Percentiles rank a stretch among this genome's conserved stretches.
These are phyloP conservation scores for Syrmaticus mikado DNA, from an alignment of 2,113 vertebrate genomes.

Conservation along the genomic window DNA sequence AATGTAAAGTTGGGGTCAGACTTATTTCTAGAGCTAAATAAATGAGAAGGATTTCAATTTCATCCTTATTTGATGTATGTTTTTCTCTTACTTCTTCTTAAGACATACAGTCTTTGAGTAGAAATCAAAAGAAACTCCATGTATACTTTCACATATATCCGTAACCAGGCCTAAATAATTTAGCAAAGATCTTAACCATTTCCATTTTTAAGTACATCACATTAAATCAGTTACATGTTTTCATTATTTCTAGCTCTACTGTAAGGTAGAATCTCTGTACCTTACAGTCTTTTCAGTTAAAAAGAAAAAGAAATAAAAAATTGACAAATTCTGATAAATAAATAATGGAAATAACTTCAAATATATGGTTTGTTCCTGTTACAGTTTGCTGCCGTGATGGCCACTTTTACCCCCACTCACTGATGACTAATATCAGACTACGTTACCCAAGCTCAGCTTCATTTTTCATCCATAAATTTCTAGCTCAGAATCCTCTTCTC, in stretches of 20 bases:
- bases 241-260: not conserved
- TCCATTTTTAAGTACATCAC: constrained; percentile 23
- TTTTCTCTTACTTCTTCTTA: not conserved
- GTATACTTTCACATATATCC: not conserved
- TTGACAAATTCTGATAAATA: not conserved
- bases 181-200: constrained; percentile 12
- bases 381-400: not conserved
- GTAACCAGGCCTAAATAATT: constrained; percentile 43
- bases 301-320: not conserved
- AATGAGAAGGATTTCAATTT: constrained; percentile 32
- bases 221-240: constrained; percentile 34
- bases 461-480: not conserved
- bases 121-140: not conserved
- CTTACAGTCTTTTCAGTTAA: not conserved
- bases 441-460: not conserved
- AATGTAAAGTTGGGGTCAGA: not conserved
- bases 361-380: not conserved
- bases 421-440: not conserved
- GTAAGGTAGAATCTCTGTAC: not conserved
- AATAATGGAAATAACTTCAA: not conserved
- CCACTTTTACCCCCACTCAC: not conserved
- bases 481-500: not conserved
- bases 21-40: not conserved
- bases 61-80: not conserved
- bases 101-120: not conserved